Base-by-base conservation (phyloP, 2,113 vertebrate species). In the Osmerus mordax region DNA sequence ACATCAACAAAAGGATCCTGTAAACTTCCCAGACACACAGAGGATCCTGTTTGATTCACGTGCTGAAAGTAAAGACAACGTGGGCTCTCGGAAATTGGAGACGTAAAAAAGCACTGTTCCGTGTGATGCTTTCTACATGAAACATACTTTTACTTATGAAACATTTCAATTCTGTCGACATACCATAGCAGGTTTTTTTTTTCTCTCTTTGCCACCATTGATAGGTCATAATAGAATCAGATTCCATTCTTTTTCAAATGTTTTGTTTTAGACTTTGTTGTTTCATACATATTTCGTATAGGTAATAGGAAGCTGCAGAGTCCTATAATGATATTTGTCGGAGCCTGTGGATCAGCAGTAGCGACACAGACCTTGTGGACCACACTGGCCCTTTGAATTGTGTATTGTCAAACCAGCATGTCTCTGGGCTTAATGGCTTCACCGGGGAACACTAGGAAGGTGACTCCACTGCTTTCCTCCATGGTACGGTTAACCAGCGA, bases 391-490 rank as follows among this genome's bases (percentile, higher is more conserved):
- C 91, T 94, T 93, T 93, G 92, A 94, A 95, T 91, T 91, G 91
- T 87, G 84, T 89, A 90, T 92, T 93, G 94, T 92, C 92, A 86
- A 91, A 92, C 72, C 93, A 95, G 93, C 92, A 89, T 94, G 92
- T 92, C 90, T 93, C 93, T 80, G 81, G 86, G 92, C 92, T 94
- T 95, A 95, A 95, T 94, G 91, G 91, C 91, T 93, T 95, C 92
- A 92, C 87, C 36, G 80, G 93, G 86, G 93, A 92, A 88, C 87
- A 89, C 88, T 87, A 86, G 81, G 87, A 89, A 92, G 92, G 91
- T 92, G 93, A 93, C 93, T 93, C 90, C 82, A 86, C 90, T 89
- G 88, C 86, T 91, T 90, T 81, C 78, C 88, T 14, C 25, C 23
- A 23, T 28, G 89, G 82, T 89, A 90, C 85, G 84, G 86, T 81